Conservation (phyloP, 2,113 vertebrate species). For the Charina bottae region DNA sequence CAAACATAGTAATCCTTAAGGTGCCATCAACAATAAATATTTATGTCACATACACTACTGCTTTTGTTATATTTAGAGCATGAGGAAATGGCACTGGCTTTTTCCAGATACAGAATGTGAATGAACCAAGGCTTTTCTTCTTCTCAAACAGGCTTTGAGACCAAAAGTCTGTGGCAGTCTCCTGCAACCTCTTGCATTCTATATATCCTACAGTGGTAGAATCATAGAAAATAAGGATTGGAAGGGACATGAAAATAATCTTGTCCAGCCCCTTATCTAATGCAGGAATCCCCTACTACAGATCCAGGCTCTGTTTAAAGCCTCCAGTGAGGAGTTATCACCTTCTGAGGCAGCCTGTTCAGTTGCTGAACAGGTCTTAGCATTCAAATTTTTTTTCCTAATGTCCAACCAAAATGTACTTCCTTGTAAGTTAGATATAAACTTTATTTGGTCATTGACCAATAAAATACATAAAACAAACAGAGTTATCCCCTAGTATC, state of each 20-base stretch:
- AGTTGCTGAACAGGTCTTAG: no score
- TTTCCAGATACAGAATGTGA: background rate
- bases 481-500: no score
- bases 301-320: no score
- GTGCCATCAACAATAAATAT: background rate
- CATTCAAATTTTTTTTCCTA: no score
- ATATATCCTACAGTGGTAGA: background rate
- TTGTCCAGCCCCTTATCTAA: background rate
- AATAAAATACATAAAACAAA: no score
- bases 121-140: background rate
- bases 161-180: background rate
- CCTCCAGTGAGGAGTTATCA: no score
- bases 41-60: background rate
- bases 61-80: background rate
- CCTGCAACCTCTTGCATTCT: background rate
- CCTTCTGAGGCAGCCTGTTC: no score
- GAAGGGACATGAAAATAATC: background rate
- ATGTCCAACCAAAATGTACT: no score
- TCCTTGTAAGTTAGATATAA: no score
- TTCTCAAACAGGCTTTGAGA: background rate
- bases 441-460: no score
- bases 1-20: background rate
- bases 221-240: background rate
- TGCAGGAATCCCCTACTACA: background rate
- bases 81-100: background rate